These are phyloP conservation scores for Melanostoma mellinum DNA, from an alignment of 2,888 invertebrate genomes.

Conservation along the genomic window DNA sequence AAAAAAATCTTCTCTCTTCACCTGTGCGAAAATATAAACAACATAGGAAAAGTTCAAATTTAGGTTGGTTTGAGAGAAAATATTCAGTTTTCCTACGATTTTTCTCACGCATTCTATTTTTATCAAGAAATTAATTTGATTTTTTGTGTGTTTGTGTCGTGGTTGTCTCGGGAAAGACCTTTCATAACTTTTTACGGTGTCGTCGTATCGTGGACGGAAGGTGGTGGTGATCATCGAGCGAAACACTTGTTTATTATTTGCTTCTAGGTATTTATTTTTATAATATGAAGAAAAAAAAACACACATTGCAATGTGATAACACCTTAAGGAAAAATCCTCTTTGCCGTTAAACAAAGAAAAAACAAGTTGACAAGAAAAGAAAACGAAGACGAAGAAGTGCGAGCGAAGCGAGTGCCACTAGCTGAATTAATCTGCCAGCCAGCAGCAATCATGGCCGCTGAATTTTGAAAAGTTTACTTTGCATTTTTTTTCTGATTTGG, in stretches of 20 bases:
- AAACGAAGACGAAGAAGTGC: slow-evolving; percentile 15
- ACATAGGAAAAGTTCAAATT: slow-evolving; percentile 30
- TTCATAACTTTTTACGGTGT: slow-evolving; percentile 48
- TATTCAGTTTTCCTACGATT: slow-evolving; percentile 18
- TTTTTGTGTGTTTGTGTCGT: slow-evolving; percentile 38
- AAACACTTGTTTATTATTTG: slow-evolving; percentile 28
- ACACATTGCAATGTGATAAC: slow-evolving; percentile 48
- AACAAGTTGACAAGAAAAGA: slow-evolving; percentile 21
- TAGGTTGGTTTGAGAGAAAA: background rate
- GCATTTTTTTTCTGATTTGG: background rate
- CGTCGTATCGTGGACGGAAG: background rate
- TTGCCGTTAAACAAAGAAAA: slow-evolving; percentile 51
- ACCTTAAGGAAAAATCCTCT: slow-evolving; percentile 24
- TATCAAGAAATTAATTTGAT: slow-evolving; percentile 44
- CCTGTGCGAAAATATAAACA: slow-evolving; percentile 68
- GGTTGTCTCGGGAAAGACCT: slow-evolving; percentile 29
- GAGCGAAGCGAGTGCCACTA: slow-evolving; percentile 22
- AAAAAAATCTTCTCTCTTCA: slow-evolving; percentile 43
- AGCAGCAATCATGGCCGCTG: slow-evolving; percentile 62
- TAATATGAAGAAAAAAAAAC: background rate
- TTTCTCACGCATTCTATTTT: slow-evolving; percentile 71
- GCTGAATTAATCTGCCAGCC: slow-evolving; percentile 13
- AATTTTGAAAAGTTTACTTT: slow-evolving; percentile 6
- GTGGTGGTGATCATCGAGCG: background rate
- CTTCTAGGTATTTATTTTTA: slow-evolving; percentile 22